Evolutionary conservation across 2,113 vertebrate species (phyloP).

Genomic region (Petroica traversi): DNA sequence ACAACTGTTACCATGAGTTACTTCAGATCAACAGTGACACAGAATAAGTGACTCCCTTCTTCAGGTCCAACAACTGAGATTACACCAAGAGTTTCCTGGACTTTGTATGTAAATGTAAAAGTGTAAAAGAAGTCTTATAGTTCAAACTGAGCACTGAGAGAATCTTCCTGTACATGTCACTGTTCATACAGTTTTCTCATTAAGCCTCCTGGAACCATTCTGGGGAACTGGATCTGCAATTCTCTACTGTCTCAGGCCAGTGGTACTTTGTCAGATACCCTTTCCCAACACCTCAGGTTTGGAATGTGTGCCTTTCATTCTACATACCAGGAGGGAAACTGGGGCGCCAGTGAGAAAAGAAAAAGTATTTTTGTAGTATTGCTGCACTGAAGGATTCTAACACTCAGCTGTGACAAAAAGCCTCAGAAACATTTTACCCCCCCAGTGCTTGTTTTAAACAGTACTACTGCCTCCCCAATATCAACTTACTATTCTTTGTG

Average conservation of each 20-base stretch:
- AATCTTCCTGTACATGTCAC: background rate
- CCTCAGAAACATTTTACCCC: background rate
- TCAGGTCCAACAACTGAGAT: background rate
- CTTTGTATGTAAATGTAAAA: fast-evolving
- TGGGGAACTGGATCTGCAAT: background rate
- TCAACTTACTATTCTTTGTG: background rate
- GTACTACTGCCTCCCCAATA: background rate
- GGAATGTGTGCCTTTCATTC: background rate
- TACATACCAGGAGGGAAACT: background rate
- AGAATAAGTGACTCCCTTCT: background rate
- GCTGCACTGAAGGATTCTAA: background rate
- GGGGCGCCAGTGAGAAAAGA: background rate
- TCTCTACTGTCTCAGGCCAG: background rate
- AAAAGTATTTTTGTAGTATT: fast-evolving
- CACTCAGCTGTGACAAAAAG: background rate
- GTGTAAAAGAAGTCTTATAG: background rate
- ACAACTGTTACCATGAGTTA: background rate
- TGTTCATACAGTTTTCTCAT: fast-evolving
- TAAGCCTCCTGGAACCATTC: background rate
- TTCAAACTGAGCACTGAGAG: background rate
- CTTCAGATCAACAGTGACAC: background rate
- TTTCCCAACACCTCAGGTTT: background rate
- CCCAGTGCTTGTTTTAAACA: background rate
- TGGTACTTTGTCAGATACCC: background rate
- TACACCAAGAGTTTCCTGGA: background rate